Percentiles rank a stretch among this genome's conserved stretches.
phyloP scores from a whole-genome alignment of 2,113 vertebrate species.

The Oenanthe oenanthe region DNA sequence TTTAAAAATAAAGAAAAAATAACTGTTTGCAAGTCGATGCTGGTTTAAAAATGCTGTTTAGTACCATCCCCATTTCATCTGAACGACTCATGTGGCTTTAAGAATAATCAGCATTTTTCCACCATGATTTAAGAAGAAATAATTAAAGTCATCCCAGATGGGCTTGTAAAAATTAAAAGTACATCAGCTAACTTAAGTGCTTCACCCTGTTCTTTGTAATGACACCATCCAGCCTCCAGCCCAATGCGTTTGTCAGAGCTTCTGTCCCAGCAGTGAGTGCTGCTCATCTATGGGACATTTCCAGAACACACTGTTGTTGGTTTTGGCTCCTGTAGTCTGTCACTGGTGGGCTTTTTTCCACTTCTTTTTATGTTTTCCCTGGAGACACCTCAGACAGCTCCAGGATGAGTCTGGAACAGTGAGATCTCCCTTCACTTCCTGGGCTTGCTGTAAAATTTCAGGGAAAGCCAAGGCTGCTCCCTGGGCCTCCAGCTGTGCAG shows the following conservation, averaged over 20 bases:
- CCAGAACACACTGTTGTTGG: not conserved
- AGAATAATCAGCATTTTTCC: slow-evolving; percentile 60
- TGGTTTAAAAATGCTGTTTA: slow-evolving; percentile 41
- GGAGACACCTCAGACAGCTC: not conserved
- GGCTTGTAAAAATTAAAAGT: slow-evolving; percentile 61
- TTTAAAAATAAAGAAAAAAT: not conserved
- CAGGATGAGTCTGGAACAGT: not conserved
- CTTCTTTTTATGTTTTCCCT: not conserved
- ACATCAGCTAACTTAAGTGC: slow-evolving; percentile 27
- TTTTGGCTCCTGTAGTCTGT: not conserved
- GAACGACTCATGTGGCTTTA: slow-evolving; percentile 32
- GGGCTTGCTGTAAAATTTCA: not conserved
- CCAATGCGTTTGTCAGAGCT: not conserved
- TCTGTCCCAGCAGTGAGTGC: not conserved
- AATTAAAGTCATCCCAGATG: slow-evolving; percentile 63
- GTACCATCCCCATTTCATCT: not conserved
- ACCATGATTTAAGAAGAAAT: slow-evolving; percentile 63
- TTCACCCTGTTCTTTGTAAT: slow-evolving; percentile 14
- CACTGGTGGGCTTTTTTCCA: not conserved
- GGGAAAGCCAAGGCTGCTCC: not conserved
- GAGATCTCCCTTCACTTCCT: not conserved
- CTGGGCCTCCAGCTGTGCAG: not conserved
- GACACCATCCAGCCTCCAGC: not conserved
- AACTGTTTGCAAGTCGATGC: slow-evolving; percentile 13
- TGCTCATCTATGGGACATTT: not conserved